Base-by-base conservation (phyloP, 2,888 invertebrate genomes). In the Syrphus vitripennis region DNA sequence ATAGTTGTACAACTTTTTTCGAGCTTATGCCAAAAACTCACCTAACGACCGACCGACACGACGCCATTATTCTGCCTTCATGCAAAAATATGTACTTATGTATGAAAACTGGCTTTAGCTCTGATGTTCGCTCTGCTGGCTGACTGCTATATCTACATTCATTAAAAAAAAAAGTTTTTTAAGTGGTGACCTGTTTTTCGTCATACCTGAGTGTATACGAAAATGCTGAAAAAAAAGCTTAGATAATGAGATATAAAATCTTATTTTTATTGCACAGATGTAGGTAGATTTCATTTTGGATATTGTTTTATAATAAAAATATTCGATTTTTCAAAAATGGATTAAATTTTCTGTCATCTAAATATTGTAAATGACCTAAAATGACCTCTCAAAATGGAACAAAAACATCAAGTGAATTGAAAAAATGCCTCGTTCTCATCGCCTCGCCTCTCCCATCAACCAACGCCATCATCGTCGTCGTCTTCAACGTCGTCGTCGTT, bases 141-240 rank as follows among this genome's bases (percentile, higher is more conserved):
- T 31, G 31, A 9, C 72, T 70, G 45, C 24, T 34, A 34, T 24
- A 61, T 4, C 16, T 37, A 61, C 42, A 37, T 65, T 63, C 53
- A 53, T 63, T 65, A 50, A 19, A 45, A 34, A 53, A 72, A 63
- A 80, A 74, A 77, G 72, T 82, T 86, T 86, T 84, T 86, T 70
- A 86, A 86, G 86, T 86, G 81, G 63, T 82, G 86, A 86, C 77
- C 86, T 86, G 86, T 86, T 86, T 67, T 86, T 86, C 82, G 82
- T 82, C 77, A 86, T 86, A 86, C 86, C 86, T 86, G 86, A 77
- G 76, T 81, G 76, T 81, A 55, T 67, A 77, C 63, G 31, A 55
- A 74, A 76, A 59, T 48, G n/a, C 31, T 19, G 50, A 69, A 75
- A 57, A 80, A 57, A 34, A 86, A 81, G 86, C 81, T 81, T 78